Conservation (phyloP, 2,113 vertebrate species). For the Struthio camelus region DNA sequence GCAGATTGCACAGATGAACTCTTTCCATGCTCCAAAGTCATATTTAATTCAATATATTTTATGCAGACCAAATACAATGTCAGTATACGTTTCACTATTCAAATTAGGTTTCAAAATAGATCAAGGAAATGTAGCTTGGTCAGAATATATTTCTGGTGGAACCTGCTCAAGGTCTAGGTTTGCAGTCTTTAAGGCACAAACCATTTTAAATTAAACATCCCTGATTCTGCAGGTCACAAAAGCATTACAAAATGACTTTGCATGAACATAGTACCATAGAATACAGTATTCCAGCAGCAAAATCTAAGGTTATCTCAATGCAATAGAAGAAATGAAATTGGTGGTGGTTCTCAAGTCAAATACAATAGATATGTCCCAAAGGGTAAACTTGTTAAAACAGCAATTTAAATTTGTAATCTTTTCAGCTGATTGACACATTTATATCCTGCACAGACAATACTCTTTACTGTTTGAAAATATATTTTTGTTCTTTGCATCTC, state of each 20-base stretch:
- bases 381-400: not conserved
- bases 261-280: not conserved
- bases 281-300: not conserved
- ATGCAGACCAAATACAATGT: not conserved
- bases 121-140: not conserved
- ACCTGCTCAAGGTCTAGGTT: not conserved
- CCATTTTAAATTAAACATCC: not conserved
- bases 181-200: not conserved
- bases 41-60: constrained; percentile 31
- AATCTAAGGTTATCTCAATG: not conserved
- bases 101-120: not conserved
- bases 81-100: not conserved
- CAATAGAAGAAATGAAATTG: not conserved
- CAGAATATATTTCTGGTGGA: not conserved
- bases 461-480: not conserved
- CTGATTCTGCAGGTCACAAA: not conserved
- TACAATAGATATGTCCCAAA: not conserved
- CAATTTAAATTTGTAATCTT: not conserved
- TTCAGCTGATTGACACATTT: not conserved
- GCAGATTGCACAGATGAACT: not conserved
- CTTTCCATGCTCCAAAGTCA: not conserved
- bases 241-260: not conserved
- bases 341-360: not conserved
- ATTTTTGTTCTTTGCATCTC: not conserved
- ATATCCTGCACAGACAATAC: not conserved